These are phyloP conservation scores for Neodon shergylaensis DNA, from an alignment of 2,113 vertebrate genomes.

Conservation along the genomic window DNA sequence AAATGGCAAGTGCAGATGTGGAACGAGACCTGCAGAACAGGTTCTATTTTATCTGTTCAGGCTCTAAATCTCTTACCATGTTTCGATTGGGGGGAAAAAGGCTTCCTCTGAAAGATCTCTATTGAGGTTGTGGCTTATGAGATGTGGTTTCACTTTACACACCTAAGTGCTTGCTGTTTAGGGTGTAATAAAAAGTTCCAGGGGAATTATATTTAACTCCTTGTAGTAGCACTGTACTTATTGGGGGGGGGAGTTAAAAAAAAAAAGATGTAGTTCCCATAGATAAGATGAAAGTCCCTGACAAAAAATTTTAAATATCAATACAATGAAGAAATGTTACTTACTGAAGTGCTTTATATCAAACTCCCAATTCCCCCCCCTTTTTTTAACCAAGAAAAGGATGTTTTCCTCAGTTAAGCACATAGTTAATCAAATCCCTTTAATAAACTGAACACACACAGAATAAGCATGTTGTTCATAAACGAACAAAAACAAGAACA, in stretches of 20 bases:
- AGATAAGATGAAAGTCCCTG: constrained; percentile 1
- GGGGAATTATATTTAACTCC: constrained; percentile 51
- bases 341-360: constrained; percentile 34
- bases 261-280: not conserved
- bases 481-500: not conserved
- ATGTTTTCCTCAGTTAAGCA: constrained; percentile 30
- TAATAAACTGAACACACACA: constrained; percentile 51
- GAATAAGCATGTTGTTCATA: not conserved
- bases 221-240: not conserved
- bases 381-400: constrained; percentile 33
- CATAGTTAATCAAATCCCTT: constrained; percentile 54
- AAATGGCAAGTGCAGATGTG: constrained; percentile 44
- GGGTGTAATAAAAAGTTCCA: not conserved
- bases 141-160: not conserved
- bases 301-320: constrained; percentile 52
- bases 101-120: constrained; percentile 45
- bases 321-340: constrained; percentile 38
- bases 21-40: constrained; percentile 56
- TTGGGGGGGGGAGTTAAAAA: not conserved
- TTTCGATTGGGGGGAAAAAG: constrained; percentile 38
- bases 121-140: constrained; percentile 64
- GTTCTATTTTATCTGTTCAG: constrained; percentile 52
- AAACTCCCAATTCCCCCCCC: not conserved
- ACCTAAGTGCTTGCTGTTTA: constrained; percentile 34
- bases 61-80: constrained; percentile 57